phyloP scores from a whole-genome alignment of 2,888 invertebrate species.

The Caenorhabditis wallacei region DNA sequence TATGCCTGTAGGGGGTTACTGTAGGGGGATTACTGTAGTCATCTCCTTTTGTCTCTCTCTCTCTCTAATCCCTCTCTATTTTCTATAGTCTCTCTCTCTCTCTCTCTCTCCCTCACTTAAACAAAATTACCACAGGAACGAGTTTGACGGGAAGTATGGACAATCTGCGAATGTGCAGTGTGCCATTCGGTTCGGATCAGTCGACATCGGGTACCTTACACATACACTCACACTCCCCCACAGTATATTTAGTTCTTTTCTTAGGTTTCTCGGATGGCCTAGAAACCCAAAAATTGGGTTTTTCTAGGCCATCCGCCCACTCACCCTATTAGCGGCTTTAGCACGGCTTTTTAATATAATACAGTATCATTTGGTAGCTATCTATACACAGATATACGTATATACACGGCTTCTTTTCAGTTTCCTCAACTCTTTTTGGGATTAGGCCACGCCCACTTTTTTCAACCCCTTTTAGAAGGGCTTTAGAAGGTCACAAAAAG shows the following conservation, averaged over 20 bases:
- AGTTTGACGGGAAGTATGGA: slow-evolving; percentile 78
- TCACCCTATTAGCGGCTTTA: too few species aligned
- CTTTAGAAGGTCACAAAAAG: too few species aligned
- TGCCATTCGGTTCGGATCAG: slow-evolving; percentile 76
- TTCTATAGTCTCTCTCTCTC: not conserved
- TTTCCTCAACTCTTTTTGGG: too few species aligned
- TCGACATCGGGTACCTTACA: slow-evolving; percentile 49
- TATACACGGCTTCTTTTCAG: too few species aligned
- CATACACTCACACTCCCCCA: slow-evolving; percentile 18
- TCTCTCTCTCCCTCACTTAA: not conserved
- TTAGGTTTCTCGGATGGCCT: too few species aligned
- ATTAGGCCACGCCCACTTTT: too few species aligned
- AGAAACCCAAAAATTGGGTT: too few species aligned
- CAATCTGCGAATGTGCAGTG: slow-evolving; percentile 80
- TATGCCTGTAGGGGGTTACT: slow-evolving; percentile 55
- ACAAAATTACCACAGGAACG: slow-evolving; percentile 30
- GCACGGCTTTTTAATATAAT: too few species aligned
- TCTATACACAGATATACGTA: too few species aligned
- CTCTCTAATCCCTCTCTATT: not conserved
- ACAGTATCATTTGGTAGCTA: too few species aligned
- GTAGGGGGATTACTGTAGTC: slow-evolving; percentile 6
- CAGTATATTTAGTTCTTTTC: not conserved
- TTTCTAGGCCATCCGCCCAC: too few species aligned
- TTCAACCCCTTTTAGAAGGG: too few species aligned
- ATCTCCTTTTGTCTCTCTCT: not conserved